Conservation (phyloP, 2,113 vertebrate species). For the Lagopus leucura region DNA sequence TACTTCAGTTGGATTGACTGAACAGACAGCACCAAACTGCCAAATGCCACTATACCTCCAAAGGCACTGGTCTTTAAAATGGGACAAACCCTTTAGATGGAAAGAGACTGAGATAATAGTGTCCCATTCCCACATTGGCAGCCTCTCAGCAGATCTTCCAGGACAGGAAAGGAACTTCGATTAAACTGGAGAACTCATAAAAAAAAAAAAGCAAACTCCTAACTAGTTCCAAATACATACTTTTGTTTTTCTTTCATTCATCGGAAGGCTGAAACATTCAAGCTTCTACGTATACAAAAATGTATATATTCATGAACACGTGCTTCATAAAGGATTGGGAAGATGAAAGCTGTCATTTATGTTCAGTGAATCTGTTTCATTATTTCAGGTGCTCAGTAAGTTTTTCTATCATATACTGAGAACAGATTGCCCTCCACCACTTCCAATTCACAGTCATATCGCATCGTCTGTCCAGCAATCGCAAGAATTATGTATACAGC, state of each 20-base stretch:
- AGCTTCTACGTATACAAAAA: slow-evolving; percentile 42
- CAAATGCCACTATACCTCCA: slow-evolving; percentile 4
- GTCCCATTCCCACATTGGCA: background rate
- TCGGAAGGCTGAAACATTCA: slow-evolving; percentile 22
- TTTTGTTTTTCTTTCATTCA: slow-evolving; percentile 33
- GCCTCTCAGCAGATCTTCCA: background rate
- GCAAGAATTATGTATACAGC: background rate
- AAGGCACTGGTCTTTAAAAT: background rate
- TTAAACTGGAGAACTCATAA: slow-evolving; percentile 8
- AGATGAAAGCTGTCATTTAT: slow-evolving; percentile 55
- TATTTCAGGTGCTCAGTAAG: slow-evolving; percentile 47
- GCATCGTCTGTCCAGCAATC: background rate
- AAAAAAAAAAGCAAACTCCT: background rate
- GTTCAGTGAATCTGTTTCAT: slow-evolving; percentile 10
- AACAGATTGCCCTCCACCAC: background rate
- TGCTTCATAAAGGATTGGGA: slow-evolving; percentile 39
- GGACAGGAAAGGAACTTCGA: slow-evolving; percentile 37
- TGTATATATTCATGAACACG: slow-evolving; percentile 61
- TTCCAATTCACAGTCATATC: background rate
- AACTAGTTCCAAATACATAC: slow-evolving; percentile 29
- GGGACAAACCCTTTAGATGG: background rate
- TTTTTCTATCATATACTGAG: background rate
- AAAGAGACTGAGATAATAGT: background rate
- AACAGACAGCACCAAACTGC: slow-evolving; percentile 19
- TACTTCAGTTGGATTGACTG: slow-evolving; percentile 23